Conservation (phyloP, 2,888 invertebrate genomes). For the Lacanobia oleracea region DNA sequence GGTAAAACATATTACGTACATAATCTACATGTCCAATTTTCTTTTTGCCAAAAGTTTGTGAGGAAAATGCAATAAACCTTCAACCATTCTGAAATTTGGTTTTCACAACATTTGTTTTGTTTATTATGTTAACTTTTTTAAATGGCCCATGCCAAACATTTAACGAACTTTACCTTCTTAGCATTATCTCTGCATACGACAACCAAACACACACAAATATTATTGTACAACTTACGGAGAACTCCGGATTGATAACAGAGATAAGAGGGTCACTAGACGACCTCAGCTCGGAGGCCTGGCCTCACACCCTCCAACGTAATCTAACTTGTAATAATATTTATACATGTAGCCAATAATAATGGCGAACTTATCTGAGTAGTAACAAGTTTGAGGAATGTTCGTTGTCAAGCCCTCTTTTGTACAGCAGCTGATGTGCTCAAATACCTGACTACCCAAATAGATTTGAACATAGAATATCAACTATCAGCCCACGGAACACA, state of each 20-base stretch:
- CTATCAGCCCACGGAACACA: too few species aligned
- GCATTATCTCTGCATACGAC: slow-evolving; percentile 4
- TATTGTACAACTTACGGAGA: slow-evolving; percentile 49
- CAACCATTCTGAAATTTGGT: too few species aligned
- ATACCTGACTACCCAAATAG: too few species aligned
- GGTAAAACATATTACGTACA: too few species aligned
- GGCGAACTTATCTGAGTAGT: slow-evolving; percentile 27
- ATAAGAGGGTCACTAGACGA: slow-evolving; percentile 46
- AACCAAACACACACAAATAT: slow-evolving; percentile 48
- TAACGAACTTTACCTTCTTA: slow-evolving; percentile 29
- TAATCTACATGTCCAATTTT: too few species aligned
- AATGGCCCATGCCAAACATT: neutral
- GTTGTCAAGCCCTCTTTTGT: slow-evolving; percentile 15
- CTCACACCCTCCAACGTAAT: slow-evolving; percentile 61
- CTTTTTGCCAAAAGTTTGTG: neutral
- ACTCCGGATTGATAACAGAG: slow-evolving; percentile 48
- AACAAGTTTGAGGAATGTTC: slow-evolving; percentile 21
- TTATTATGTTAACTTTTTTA: neutral
- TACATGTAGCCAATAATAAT: slow-evolving; percentile 15
- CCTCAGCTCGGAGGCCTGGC: slow-evolving; percentile 62
- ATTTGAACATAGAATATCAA: too few species aligned
- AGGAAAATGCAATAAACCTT: neutral
- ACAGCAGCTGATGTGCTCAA: too few species aligned
- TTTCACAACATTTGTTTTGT: too few species aligned
- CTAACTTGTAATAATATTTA: slow-evolving; percentile 28